Base-by-base conservation (phyloP, 1,140 invertebrate genomes). In the Colletes latitarsis region DNA sequence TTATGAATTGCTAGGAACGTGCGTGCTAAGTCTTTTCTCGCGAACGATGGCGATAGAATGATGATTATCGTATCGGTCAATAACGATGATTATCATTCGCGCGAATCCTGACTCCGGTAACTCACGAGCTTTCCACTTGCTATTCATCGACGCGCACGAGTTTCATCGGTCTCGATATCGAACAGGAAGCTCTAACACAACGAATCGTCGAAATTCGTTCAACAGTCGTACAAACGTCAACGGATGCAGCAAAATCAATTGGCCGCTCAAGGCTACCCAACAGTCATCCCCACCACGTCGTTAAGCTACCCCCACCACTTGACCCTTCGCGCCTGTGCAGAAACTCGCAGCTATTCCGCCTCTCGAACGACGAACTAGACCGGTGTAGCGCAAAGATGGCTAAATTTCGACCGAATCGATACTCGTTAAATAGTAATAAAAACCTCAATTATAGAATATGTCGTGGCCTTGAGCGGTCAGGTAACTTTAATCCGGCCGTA, bases 111-210 rank as follows among this genome's bases (percentile, higher is more conserved):
- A 66, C 58, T 52, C 75, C 75, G 43, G 53, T 74, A 64, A 73
- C 52, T 67, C 58, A 30, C 30, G 30, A 41, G 43, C 21, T 62
- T 58, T 41, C 52, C 60, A 52, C 43, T n/a, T 39, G 49, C 14
- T 10, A 55, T n/a, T 30, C 39, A n/a, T 77, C 19, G 19, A 21
- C 15, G 9, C 30, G 14, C 10, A 39, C 77, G 68, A 58, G 52
- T 53, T n/a, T 49, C n/a, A 14, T 70, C 63, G 14, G 4, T 60
- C 67, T 39, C 14, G 9, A n/a, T 39, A 49, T 58, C 30, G 53
- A 75, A 72, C 57, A 71, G 83, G 83, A 86, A 86, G 84, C 84
- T 78, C 80, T 78, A 53, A 73, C 55, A 84, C 78, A 74, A 85
- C 82, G 58, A 64, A 73, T 64, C 52, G 21, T 58, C 53, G n/a